phyloP scores from a whole-genome alignment of 2,797 vertebrate species.

The Hyperoplus immaculatus region DNA sequence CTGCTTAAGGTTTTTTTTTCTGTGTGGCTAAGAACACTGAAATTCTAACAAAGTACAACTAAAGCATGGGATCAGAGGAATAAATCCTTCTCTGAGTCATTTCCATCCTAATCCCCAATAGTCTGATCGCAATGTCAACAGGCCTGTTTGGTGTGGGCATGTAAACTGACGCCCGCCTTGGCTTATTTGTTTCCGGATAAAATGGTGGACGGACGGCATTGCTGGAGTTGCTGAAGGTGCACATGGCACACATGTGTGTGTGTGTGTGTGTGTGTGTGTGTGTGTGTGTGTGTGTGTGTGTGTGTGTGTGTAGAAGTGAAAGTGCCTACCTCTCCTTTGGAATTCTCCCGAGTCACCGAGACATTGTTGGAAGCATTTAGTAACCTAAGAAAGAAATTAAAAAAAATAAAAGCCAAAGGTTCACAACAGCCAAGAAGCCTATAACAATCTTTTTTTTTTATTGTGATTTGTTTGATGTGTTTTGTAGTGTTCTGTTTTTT shows the following conservation, averaged over 20 bases:
- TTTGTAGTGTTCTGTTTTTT: too few relatives aligned
- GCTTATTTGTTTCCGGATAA: constrained; percentile 4
- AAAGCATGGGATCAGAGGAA: constrained; percentile 64
- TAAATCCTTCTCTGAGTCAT: constrained; percentile 64
- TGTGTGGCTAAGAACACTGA: constrained; percentile 54
- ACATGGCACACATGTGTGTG: constrained; percentile 1
- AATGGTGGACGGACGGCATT: neutral
- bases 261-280: too few relatives aligned
- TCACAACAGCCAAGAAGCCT: neutral
- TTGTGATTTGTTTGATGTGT: too few relatives aligned
- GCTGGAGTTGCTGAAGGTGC: constrained; percentile 10
- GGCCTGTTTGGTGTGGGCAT: constrained; percentile 31
- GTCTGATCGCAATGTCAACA: constrained; percentile 40
- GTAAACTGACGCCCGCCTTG: constrained; percentile 32
- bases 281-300: too few relatives aligned
- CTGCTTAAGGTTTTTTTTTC: constrained; percentile 52
- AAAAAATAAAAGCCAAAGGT: constrained; percentile 26
- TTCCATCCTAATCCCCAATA: constrained; percentile 58
- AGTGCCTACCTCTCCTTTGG: constrained; percentile 88
- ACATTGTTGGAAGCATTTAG: constrained; percentile 90
- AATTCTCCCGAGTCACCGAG: constrained; percentile 87
- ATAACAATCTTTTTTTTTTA: too few relatives aligned
- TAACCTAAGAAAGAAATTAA: constrained; percentile 85
- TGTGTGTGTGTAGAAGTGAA: constrained; percentile 13
- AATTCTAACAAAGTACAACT: constrained; percentile 64